phyloP scores from a whole-genome alignment of 2,797 vertebrate species.

The Falco peregrinus region DNA sequence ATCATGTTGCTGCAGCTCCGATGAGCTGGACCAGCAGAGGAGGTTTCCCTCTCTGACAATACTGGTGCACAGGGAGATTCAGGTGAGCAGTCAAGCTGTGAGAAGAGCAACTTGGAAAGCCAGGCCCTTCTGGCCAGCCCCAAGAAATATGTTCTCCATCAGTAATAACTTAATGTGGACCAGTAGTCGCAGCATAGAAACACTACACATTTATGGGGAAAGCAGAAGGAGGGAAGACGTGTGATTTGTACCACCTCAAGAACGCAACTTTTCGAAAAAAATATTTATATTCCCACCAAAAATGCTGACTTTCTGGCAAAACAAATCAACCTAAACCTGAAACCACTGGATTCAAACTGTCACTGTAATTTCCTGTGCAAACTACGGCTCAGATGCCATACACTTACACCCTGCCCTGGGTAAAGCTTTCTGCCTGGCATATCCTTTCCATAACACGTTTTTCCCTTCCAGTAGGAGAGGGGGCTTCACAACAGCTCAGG shows the following conservation, averaged over 20 bases:
- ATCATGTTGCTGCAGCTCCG: fast-evolving
- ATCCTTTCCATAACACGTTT: background rate
- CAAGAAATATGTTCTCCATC: background rate
- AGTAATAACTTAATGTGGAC: background rate
- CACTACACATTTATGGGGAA: fast-evolving
- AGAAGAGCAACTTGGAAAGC: background rate
- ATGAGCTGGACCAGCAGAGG: background rate
- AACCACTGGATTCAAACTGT: background rate
- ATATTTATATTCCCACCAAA: background rate
- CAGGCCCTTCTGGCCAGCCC: background rate
- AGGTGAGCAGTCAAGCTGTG: background rate
- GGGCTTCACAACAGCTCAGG: background rate
- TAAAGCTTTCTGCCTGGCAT: background rate
- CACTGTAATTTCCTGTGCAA: background rate
- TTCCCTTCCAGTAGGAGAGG: background rate
- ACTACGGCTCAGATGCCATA: background rate
- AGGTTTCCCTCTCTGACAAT: background rate
- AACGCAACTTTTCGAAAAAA: background rate
- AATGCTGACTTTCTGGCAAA: background rate
- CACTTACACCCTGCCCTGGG: background rate
- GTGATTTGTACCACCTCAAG: background rate
- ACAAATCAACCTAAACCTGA: background rate
- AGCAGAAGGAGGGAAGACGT: background rate
- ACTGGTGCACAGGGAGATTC: fast-evolving
- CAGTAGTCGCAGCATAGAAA: background rate